phyloP scores from a whole-genome alignment of 1,140 invertebrate species.

The Neelides sp. region DNA sequence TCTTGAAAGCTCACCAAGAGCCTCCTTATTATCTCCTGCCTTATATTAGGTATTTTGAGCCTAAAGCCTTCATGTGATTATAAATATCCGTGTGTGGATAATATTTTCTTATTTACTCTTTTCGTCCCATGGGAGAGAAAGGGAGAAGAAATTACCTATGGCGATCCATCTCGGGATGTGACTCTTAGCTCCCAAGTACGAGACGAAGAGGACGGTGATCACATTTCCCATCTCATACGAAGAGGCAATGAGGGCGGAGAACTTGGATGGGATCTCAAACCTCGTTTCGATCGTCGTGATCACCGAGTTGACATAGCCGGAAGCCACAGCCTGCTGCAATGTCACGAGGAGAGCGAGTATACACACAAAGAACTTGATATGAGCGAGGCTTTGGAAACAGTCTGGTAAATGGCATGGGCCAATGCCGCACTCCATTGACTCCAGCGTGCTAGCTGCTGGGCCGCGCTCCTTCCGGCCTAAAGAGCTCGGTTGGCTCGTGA shows the following conservation, averaged over 20 bases:
- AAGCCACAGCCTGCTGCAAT: constrained; percentile 75
- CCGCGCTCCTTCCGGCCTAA: not conserved
- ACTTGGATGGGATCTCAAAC: constrained; percentile 85
- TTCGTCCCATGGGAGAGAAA: no score
- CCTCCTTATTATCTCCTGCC: no score
- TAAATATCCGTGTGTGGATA: no score
- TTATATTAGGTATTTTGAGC: no score
- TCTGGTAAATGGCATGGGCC: constrained; percentile 28
- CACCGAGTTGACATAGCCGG: constrained; percentile 84
- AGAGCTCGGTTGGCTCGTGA: not conserved
- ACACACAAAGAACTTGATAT: constrained; percentile 72
- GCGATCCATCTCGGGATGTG: constrained; percentile 89
- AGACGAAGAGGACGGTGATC: constrained; percentile 88
- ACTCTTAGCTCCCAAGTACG: constrained; percentile 64
- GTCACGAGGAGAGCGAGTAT: constrained; percentile 81
- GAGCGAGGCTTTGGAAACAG: constrained; percentile 33
- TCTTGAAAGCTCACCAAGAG: no score
- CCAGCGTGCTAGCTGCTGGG: not conserved
- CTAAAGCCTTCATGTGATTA: no score
- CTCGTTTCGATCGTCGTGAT: constrained; percentile 94
- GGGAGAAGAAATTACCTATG: constrained; percentile 53
- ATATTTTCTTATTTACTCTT: no score
- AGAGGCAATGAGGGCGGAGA: constrained; percentile 80
- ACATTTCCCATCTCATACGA: constrained; percentile 93
- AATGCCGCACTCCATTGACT: constrained; percentile 28